Evolutionary conservation across 2,888 invertebrate genomes (phyloP), one percentile per base, ranked within the genome.

Genomic region (Agonum fuliginosum): DNA sequence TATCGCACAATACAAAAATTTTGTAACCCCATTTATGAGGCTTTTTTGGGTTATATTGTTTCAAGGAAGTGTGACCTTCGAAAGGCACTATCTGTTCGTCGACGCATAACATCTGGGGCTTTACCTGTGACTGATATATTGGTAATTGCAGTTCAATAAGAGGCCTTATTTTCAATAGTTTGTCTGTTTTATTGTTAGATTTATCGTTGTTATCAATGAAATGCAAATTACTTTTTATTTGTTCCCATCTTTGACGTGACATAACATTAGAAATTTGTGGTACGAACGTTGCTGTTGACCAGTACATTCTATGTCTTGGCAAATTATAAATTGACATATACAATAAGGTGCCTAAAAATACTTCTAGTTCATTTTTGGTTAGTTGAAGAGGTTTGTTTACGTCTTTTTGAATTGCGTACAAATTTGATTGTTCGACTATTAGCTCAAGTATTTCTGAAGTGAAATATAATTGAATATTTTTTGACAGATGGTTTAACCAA

Each of bases 1-100:
- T n/a, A n/a, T n/a, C n/a, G n/a, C n/a, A n/a, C n/a, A n/a, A 79
- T 34, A 10, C 5, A 34, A n/a, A n/a, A 34, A 81, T 70, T 75
- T 82, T 82, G 65, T 80, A 83, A 12, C 82, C 82, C 81, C 81
- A 83, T 80, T 84, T 83, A 73, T 82, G 81, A 3, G 82, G 83
- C 67, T 83, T 84, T 30, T 80, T 80, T 12, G 82, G 81, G 22
- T 81, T 79, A 77, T 83, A 83, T 24, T 80, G 82, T 78, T 82
- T 82, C 37, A 83, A 34, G 17, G 71, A 41, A 41, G 54, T 70
- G 71, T 72, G 30, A 14, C 77, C 79, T 65, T 79, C 79, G 34
- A 78, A 79, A 8, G 78, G n/a, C n/a, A n/a, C n/a, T n/a, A n/a
- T n/a, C n/a, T n/a, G n/a, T n/a, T n/a, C n/a, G n/a, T n/a, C n/a